phyloP scores from a whole-genome alignment of 2,113 vertebrate species.

The Eptesicus fuscus region DNA sequence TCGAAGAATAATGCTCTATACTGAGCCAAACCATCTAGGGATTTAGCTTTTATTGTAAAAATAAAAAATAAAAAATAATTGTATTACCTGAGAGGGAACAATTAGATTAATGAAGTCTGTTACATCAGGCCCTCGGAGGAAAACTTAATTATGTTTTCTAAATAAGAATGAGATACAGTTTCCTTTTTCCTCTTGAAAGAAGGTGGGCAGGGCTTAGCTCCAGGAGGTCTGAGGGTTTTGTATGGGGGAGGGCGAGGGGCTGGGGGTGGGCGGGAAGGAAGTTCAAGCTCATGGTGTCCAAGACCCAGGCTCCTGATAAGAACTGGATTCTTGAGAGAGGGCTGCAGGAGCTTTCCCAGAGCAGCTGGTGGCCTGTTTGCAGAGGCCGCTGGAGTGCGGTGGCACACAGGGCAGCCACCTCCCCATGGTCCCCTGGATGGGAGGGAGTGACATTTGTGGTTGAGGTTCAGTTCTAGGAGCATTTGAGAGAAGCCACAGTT shows the following conservation, averaged over 20 bases:
- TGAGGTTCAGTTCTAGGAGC: neutral
- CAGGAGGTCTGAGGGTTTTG: neutral
- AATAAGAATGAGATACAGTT: conserved; percentile 13
- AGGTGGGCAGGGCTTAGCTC: neutral
- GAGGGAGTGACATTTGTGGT: too few relatives aligned
- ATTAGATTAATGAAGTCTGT: conserved; percentile 2
- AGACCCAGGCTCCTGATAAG: neutral
- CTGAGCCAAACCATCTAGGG: too few relatives aligned
- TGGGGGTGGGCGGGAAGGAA: neutral
- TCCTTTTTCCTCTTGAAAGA: neutral
- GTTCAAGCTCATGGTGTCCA: neutral
- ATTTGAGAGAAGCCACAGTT: too few relatives aligned
- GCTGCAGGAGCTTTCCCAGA: neutral
- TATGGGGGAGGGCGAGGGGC: neutral
- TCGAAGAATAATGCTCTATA: too few relatives aligned
- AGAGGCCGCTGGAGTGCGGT: too few relatives aligned
- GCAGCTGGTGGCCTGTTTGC: too few relatives aligned
- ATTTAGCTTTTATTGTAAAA: neutral
- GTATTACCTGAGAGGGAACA: neutral
- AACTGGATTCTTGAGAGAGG: neutral
- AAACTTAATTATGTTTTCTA: conserved; percentile 6
- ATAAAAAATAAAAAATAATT: neutral
- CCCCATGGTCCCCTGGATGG: fast-evolving
- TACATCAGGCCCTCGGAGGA: neutral
- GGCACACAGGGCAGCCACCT: too few relatives aligned